Conservation (phyloP, 2,797 vertebrate genomes). For the Mormyrus hasselquistii region DNA sequence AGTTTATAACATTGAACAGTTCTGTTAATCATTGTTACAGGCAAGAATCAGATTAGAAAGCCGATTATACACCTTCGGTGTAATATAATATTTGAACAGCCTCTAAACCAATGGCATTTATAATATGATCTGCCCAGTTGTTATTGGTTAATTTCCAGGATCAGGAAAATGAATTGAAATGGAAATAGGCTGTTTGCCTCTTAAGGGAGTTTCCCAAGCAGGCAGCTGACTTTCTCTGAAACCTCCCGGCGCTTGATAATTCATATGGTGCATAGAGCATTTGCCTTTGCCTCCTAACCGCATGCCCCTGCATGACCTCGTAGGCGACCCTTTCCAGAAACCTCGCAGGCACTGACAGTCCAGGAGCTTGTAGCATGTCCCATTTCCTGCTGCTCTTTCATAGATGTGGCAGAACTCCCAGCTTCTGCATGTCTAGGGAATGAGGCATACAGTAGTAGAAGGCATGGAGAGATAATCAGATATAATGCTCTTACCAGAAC, state of each 20-base stretch:
- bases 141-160: background rate
- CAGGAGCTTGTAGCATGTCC: background rate
- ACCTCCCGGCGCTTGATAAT: conserved; percentile 16
- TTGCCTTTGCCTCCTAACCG: conserved; percentile 7
- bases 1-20: background rate
- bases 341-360: background rate
- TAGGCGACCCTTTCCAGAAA: background rate
- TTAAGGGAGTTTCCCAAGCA: background rate
- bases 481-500: conserved; percentile 58
- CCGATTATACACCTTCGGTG: background rate
- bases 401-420: conserved; percentile 32
- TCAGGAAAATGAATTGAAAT: background rate
- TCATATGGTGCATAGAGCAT: conserved; percentile 25
- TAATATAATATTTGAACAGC: background rate
- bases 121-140: background rate
- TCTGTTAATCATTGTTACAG: background rate
- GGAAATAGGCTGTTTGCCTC: background rate
- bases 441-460: conserved; percentile 30
- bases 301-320: background rate
- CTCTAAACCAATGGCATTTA: background rate
- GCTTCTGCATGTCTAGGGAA: conserved; percentile 54
- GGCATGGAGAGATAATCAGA: conserved; percentile 50
- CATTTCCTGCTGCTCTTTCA: conserved; percentile 36
- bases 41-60: background rate
- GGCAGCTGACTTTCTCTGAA: background rate